These are phyloP conservation scores for Eupristina koningsbergeri DNA, from an alignment of 1,140 invertebrate species.

Conservation along the genomic window DNA sequence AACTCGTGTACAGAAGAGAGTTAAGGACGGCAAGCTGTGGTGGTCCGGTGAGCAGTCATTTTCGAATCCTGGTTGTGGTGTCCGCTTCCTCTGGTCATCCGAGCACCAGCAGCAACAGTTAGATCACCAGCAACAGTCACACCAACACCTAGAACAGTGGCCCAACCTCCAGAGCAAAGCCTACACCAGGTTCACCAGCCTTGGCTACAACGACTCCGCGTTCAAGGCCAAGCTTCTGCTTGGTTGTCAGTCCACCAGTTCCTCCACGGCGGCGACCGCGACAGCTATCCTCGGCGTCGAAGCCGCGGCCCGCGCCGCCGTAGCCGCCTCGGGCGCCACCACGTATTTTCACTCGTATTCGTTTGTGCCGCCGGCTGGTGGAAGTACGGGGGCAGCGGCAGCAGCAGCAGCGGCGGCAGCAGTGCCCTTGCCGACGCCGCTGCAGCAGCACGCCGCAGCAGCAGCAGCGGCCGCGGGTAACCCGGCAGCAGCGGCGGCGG, in stretches of 20 bases:
- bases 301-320: conserved; percentile 52
- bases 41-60: conserved; percentile 59
- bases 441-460: conserved; percentile 55
- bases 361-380: conserved; percentile 72
- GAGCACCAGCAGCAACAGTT: conserved; percentile 7
- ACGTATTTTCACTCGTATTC: conserved; percentile 74
- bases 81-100: conserved; percentile 55
- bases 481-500: conserved; percentile 54
- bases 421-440: conserved; percentile 64
- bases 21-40: conserved; percentile 62
- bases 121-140: conserved; percentile 16
- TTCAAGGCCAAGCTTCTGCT: conserved; percentile 20
- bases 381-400: conserved; percentile 59
- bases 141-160: conserved; percentile 7
- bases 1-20: background rate
- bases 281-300: conserved; percentile 54
- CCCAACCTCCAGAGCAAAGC: background rate
- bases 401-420: conserved; percentile 53
- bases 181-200: background rate
- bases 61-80: conserved; percentile 53
- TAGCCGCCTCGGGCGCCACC: conserved; percentile 63
- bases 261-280: conserved; percentile 48
- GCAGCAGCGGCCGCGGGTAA: conserved; percentile 51
- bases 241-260: conserved; percentile 34
- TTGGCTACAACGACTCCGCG: background rate